phyloP scores from a whole-genome alignment of 2,888 invertebrate genomes.

The Perizoma flavofasciatum region DNA sequence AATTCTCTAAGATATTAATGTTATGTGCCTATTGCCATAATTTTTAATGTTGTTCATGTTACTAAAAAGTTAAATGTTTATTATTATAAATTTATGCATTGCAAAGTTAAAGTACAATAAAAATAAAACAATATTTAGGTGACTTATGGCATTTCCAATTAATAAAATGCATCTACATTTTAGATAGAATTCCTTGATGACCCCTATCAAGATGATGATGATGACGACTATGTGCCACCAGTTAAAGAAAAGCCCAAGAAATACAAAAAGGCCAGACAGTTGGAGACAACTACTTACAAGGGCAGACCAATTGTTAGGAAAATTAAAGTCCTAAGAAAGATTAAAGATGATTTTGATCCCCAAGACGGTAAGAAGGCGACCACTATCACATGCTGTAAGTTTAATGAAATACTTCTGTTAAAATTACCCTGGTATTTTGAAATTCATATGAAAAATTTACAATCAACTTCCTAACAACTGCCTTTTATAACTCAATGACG shows the following conservation, averaged over 20 bases:
- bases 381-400: conserved; percentile 79
- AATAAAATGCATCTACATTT: conserved; percentile 27
- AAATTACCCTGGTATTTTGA: conserved; percentile 1
- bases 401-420: conserved; percentile 16
- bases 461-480: too few relatives aligned
- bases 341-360: conserved; percentile 55
- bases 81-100: too few relatives aligned
- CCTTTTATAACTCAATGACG: too few relatives aligned
- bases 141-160: too few relatives aligned
- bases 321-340: conserved; percentile 66
- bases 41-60: too few relatives aligned
- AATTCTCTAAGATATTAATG: too few relatives aligned
- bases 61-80: too few relatives aligned
- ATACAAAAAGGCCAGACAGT: conserved; percentile 71
- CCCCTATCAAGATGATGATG: conserved; percentile 70
- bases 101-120: too few relatives aligned
- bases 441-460: too few relatives aligned
- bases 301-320: conserved; percentile 62
- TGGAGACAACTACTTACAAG: conserved; percentile 53
- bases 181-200: conserved; percentile 71
- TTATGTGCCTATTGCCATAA: too few relatives aligned
- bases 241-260: conserved; percentile 55
- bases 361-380: conserved; percentile 62
- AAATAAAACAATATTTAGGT: too few relatives aligned
- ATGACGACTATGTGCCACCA: conserved; percentile 74